These are phyloP conservation scores for Phragmatobia fuliginosa DNA, from an alignment of 2,888 invertebrate species.

Conservation along the genomic window DNA sequence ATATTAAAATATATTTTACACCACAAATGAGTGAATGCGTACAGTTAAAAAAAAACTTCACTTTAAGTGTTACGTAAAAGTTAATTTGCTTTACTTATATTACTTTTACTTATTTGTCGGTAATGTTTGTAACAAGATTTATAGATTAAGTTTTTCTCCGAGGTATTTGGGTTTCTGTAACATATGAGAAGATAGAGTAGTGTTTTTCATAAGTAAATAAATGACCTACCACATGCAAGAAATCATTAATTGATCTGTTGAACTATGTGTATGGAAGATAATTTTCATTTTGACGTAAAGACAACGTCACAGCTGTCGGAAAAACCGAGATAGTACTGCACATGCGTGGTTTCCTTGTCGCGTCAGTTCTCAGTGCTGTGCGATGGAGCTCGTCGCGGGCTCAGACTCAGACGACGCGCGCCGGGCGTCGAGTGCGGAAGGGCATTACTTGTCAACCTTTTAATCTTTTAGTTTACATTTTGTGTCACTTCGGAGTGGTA, in stretches of 20 bases:
- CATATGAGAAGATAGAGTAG: neutral
- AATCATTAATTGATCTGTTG: neutral
- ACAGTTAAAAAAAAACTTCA: neutral
- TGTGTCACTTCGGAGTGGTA: conserved; percentile 36
- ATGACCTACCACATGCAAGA: neutral
- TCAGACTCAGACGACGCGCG: conserved; percentile 77
- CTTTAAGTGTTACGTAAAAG: conserved; percentile 5
- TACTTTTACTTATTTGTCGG: conserved; percentile 1
- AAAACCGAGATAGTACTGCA: conserved; percentile 75
- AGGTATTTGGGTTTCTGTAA: neutral
- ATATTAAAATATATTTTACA: conserved; percentile 2
- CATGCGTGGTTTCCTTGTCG: conserved; percentile 79
- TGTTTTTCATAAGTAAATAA: neutral
- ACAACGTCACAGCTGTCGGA: conserved; percentile 61
- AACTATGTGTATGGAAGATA: neutral
- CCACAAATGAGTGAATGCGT: neutral
- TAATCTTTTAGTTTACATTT: conserved; percentile 38
- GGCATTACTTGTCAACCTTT: conserved; percentile 55
- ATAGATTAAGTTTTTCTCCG: neutral
- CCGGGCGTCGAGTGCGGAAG: conserved; percentile 73
- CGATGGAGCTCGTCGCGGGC: conserved; percentile 57
- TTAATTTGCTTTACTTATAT: conserved; percentile 1
- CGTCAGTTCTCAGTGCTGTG: conserved; percentile 58
- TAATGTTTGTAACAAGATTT: conserved; percentile 1
- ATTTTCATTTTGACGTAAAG: conserved; percentile 44